Percentiles rank a stretch among this genome's conserved stretches.
These are phyloP conservation scores for Crocallis elinguaria DNA, from an alignment of 2,888 invertebrate genomes.

Conservation along the genomic window DNA sequence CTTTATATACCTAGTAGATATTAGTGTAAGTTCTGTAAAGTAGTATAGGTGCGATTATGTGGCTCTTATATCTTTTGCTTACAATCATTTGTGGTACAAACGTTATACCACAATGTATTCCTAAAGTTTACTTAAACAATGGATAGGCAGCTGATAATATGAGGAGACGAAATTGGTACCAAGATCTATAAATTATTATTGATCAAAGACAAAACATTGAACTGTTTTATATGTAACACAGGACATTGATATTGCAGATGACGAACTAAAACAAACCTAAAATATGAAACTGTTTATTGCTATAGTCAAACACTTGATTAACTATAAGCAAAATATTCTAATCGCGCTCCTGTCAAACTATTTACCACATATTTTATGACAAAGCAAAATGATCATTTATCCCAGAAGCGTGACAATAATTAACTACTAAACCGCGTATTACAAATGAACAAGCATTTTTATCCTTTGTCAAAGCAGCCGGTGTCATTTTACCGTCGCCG, in stretches of 20 bases:
- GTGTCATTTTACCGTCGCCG: slow-evolving; percentile 62
- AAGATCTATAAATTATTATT: too few relatives aligned
- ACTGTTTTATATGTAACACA: too few relatives aligned
- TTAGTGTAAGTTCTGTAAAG: too few relatives aligned
- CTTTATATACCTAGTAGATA: too few relatives aligned
- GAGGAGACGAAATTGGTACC: too few relatives aligned
- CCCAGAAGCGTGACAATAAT: slow-evolving; percentile 35
- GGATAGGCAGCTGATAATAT: slow-evolving; percentile 6
- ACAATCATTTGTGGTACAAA: not conserved
- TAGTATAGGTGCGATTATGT: slow-evolving; percentile 5
- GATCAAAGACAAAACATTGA: too few relatives aligned
- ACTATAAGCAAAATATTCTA: too few relatives aligned
- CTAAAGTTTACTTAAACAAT: not conserved
- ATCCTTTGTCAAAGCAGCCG: slow-evolving; percentile 48
- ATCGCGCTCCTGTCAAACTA: not conserved
- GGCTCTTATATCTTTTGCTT: slow-evolving; percentile 3
- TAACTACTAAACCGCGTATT: slow-evolving; percentile 46
- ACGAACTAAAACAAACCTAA: too few relatives aligned
- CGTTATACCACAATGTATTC: not conserved
- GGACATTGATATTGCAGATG: too few relatives aligned
- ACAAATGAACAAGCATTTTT: slow-evolving; percentile 56
- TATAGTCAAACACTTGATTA: too few relatives aligned
- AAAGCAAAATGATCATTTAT: slow-evolving; percentile 16
- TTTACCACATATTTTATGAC: not conserved
- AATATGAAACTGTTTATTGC: too few relatives aligned